Conservation (phyloP, 2,797 vertebrate species). For the Hybognathus amarus region DNA sequence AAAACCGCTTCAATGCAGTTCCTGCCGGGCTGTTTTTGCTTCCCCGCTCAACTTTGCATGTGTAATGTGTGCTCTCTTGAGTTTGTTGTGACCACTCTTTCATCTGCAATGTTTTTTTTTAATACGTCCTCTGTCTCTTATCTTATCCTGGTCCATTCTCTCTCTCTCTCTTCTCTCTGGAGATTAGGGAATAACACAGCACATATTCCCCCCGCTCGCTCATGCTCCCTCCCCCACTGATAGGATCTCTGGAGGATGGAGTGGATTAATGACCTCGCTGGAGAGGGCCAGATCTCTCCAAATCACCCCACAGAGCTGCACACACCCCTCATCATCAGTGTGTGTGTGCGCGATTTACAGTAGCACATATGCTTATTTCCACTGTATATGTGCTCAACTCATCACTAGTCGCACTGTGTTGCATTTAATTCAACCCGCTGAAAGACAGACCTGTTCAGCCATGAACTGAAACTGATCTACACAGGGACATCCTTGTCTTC, state of each 20-base stretch:
- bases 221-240: constrained; percentile 43
- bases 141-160: constrained; percentile 49
- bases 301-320: constrained; percentile 47
- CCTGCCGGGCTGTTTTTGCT: constrained; percentile 22
- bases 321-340: constrained; percentile 45
- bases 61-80: background rate
- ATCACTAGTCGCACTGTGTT: background rate
- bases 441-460: constrained; percentile 32
- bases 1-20: constrained; percentile 2
- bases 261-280: constrained; percentile 67
- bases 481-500: constrained; percentile 62
- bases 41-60: background rate
- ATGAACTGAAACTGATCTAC: constrained; percentile 41
- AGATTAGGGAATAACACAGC: constrained; percentile 61
- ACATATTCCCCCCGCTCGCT: constrained; percentile 35
- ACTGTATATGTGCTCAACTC: background rate
- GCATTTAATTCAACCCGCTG: constrained; percentile 25
- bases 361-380: background rate
- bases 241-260: constrained; percentile 59
- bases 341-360: constrained; percentile 24
- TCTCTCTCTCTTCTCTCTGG: constrained; percentile 47
- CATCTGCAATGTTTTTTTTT: constrained; percentile 37
- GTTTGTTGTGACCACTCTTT: constrained; percentile 8
- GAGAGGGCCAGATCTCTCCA: constrained; percentile 60
- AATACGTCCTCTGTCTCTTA: constrained; percentile 41